A percentile compares a stretch with the other conserved stretches of the same genome.
Conservation (phyloP, 2,888 invertebrate genomes). For the Napeogenes sylphis region DNA sequence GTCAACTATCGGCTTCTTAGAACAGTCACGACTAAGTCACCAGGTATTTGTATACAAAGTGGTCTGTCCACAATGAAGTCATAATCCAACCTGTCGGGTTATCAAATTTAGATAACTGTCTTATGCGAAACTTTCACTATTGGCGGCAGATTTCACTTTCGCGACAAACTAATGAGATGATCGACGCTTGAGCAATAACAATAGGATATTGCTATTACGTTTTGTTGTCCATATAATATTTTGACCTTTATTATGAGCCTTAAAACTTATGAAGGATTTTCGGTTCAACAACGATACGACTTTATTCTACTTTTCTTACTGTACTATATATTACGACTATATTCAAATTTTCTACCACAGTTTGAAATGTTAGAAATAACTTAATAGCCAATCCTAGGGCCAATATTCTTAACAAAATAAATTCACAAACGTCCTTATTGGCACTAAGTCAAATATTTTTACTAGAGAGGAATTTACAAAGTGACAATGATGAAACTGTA, state of each 20-base stretch:
- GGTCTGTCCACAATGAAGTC: constrained; percentile 18
- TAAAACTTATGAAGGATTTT: too few relatives aligned
- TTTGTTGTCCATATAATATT: too few relatives aligned
- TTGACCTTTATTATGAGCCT: too few relatives aligned
- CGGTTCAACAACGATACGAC: too few relatives aligned
- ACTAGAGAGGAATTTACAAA: constrained; percentile 25
- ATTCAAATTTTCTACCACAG: constrained; percentile 9
- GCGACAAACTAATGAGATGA: constrained; percentile 48
- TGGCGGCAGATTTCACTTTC: constrained; percentile 65
- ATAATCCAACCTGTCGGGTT: constrained; percentile 32
- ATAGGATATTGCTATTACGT: constrained; percentile 25
- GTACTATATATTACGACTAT: too few relatives aligned
- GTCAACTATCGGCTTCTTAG: not conserved
- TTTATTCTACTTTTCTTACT: too few relatives aligned
- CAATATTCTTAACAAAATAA: constrained; percentile 5
- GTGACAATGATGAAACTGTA: constrained; percentile 27
- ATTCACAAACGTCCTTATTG: constrained; percentile 32
- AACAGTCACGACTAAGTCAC: constrained; percentile 8
- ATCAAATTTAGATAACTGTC: constrained; percentile 71
- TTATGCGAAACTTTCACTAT: constrained; percentile 64
- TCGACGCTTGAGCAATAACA: constrained; percentile 48
- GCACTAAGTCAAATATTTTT: constrained; percentile 45
- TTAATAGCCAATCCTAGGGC: not conserved
- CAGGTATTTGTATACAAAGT: constrained; percentile 18
- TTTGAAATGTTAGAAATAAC: constrained; percentile 32